Conservation (phyloP, 2,888 invertebrate species). For the Orthonychiurus folsomi region DNA sequence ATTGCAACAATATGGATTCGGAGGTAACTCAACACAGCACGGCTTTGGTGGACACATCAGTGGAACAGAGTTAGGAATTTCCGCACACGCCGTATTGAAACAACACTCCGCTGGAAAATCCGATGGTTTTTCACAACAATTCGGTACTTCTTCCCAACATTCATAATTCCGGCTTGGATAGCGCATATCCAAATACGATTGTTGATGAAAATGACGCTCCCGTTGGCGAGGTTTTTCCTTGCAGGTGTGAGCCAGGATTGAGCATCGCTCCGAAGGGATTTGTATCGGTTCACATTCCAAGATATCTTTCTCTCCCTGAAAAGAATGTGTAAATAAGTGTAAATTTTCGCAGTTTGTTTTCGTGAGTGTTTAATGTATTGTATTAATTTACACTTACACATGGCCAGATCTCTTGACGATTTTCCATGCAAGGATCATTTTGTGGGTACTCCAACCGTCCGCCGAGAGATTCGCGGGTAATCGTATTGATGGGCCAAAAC, state of each 20-base stretch:
- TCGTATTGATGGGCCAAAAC: slow-evolving; percentile 34
- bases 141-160: slow-evolving; percentile 37
- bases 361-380: too few relatives aligned
- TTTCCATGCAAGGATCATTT: slow-evolving; percentile 26
- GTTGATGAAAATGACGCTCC: slow-evolving; percentile 14
- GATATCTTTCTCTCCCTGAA: slow-evolving; percentile 20
- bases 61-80: background rate
- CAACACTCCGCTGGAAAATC: slow-evolving; percentile 26
- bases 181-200: slow-evolving; percentile 27
- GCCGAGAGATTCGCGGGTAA: slow-evolving; percentile 33
- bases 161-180: slow-evolving; percentile 32
- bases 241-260: slow-evolving; percentile 17
- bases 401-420: slow-evolving; percentile 27
- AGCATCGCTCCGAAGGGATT: slow-evolving; percentile 33
- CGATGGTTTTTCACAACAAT: slow-evolving; percentile 16
- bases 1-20: too few relatives aligned
- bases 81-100: slow-evolving; percentile 5
- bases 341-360: background rate
- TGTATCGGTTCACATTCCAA: slow-evolving; percentile 18
- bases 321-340: background rate
- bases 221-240: slow-evolving; percentile 12
- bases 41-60: background rate
- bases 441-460: slow-evolving; percentile 28
- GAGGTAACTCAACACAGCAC: background rate
- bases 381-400: slow-evolving; percentile 22